phyloP scores from a whole-genome alignment of 2,888 invertebrate species.

The Trichopria drosophilae region DNA sequence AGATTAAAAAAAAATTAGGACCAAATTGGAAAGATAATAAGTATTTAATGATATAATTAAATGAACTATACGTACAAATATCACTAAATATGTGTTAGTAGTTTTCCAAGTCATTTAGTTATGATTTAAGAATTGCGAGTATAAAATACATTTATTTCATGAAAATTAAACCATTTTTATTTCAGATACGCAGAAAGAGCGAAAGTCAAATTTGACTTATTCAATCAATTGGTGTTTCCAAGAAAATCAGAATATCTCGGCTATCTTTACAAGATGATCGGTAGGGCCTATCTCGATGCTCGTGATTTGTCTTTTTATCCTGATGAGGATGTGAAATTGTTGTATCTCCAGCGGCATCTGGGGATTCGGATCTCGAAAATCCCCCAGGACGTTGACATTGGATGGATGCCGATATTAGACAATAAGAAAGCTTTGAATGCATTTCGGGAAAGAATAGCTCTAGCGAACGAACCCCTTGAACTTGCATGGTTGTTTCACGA shows the following conservation, averaged over 20 bases:
- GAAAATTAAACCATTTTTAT: too few species aligned
- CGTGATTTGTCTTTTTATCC: too few species aligned
- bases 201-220: slow-evolving; percentile 56
- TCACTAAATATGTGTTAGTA: too few species aligned
- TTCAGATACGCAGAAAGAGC: slow-evolving; percentile 55
- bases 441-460: slow-evolving; percentile 44
- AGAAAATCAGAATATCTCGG: slow-evolving; percentile 53
- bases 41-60: too few species aligned
- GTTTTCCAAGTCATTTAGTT: too few species aligned
- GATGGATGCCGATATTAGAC: slow-evolving; percentile 41
- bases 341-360: slow-evolving; percentile 45
- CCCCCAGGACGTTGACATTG: slow-evolving; percentile 48
- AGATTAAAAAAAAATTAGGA: too few species aligned
- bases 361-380: slow-evolving; percentile 40
- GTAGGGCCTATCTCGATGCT: slow-evolving; percentile 56
- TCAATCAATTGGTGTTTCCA: slow-evolving; percentile 55
- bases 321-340: slow-evolving; percentile 32
- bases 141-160: too few species aligned
- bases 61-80: too few species aligned
- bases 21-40: too few species aligned
- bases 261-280: slow-evolving; percentile 56
- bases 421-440: slow-evolving; percentile 34
- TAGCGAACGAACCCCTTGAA: slow-evolving; percentile 54
- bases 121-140: too few species aligned
- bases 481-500: slow-evolving; percentile 61